phyloP scores from a whole-genome alignment of 1,140 invertebrate genomes.

The Onthophagus taurus region DNA sequence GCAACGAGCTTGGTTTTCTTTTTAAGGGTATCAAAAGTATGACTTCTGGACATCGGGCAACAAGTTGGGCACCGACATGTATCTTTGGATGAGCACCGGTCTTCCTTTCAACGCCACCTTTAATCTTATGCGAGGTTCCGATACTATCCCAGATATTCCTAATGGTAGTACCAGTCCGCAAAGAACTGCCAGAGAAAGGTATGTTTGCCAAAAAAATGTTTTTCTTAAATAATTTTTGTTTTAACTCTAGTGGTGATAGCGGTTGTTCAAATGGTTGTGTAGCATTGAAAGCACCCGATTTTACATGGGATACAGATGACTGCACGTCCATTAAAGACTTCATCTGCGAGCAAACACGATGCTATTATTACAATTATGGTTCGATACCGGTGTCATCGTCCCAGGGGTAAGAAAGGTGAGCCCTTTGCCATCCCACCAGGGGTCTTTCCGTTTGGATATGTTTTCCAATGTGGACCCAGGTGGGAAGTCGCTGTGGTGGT shows the following conservation, averaged over 20 bases:
- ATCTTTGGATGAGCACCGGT: slow-evolving; percentile 82
- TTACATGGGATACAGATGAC: slow-evolving; percentile 71
- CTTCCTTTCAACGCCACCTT: slow-evolving; percentile 79
- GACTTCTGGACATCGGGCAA: slow-evolving; percentile 87
- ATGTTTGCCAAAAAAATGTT: slow-evolving; percentile 23
- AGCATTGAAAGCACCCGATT: slow-evolving; percentile 59
- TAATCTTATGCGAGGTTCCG: slow-evolving; percentile 60
- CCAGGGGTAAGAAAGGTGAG: slow-evolving; percentile 77
- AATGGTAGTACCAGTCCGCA: slow-evolving; percentile 63
- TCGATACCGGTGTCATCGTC: slow-evolving; percentile 76
- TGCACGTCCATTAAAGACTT: slow-evolving; percentile 77
- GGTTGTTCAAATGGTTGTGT: slow-evolving; percentile 62
- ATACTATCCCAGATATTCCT: slow-evolving; percentile 43
- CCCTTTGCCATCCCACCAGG: slow-evolving; percentile 26
- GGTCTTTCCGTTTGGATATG: slow-evolving; percentile 16
- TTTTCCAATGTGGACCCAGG: slow-evolving; percentile 15
- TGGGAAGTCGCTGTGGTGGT: too few species aligned
- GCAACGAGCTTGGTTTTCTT: slow-evolving; percentile 12
- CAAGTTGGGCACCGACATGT: slow-evolving; percentile 74
- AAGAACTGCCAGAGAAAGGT: slow-evolving; percentile 67
- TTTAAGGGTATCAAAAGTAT: slow-evolving; percentile 62
- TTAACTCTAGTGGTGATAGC: slow-evolving; percentile 43
- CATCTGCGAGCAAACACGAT: slow-evolving; percentile 79
- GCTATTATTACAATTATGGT: slow-evolving; percentile 85
- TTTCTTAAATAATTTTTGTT: slow-evolving; percentile 3